Base-by-base conservation (phyloP, 2,113 vertebrate species). In the Tetraodon nigroviridis region DNA sequence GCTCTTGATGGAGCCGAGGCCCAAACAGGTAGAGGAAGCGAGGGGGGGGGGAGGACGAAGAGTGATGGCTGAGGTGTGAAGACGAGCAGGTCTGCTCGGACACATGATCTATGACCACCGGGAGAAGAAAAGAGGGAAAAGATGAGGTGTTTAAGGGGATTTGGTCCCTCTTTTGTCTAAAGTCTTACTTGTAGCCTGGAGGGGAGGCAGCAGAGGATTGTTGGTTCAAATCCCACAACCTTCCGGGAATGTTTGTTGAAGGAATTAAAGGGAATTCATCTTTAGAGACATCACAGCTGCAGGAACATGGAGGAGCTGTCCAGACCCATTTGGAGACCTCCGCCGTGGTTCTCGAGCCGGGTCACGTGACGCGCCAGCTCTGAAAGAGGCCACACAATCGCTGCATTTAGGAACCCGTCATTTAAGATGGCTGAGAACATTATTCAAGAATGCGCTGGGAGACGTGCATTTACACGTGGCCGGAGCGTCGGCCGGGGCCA, bases 1-100 rank as follows among this genome's bases (percentile, higher is more conserved):
- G 55, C 51, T 70, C 61, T 52, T 83, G 86, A 85, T 80, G 67
- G 83, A 79, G 18, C 17, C 58, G 60, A 44, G 71, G 69, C 40
- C 64, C 64, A 70, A 75, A 76, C 63, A 59, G 61, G 58, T 61
- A 61, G 59, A 51, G 44, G 19, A 55, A 48, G 55, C 40, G 46
- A 64, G 41, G 54, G 46, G 54, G 54, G 22, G 0, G 8, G 47
- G 21, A 44, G 56, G 64, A 58, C 81, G 81, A 84, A 81, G 78
- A 75, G 71, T 82, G 88, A 86, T 81, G 79, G 80, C 71, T 82
- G 80, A 89, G 82, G 85, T 89, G 89, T 88, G 86, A 89, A 85
- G 73, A 72, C 40, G 49, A 73, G 78, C 49, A 48, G 32, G 52
- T 71, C 66, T 68, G 71, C 64, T 51, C 55, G 69, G 76, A 78